Evolutionary conservation across 2,113 vertebrate species (phyloP), one percentile per base, ranked within the genome.

Genomic region (Rhineura floridana): DNA sequence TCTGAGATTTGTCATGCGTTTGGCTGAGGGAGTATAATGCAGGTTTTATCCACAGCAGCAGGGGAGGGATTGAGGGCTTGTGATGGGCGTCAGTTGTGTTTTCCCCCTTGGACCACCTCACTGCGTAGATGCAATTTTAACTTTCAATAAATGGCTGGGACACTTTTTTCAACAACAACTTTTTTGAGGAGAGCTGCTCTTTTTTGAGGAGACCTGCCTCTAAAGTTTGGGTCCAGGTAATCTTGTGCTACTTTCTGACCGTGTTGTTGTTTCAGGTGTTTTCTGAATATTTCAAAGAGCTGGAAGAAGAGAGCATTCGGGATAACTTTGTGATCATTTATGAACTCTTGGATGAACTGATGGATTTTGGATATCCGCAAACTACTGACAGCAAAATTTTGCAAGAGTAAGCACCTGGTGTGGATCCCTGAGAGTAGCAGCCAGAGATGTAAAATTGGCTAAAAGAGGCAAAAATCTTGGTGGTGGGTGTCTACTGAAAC

Each of bases 321-420:
- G 99, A 99, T 95, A 99, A 99, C 91, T 99, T 99, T 84, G 99
- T 99, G 87, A 99, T 99, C 95, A 99, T 99, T 96, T 99, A 99
- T 30, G 99, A 99, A 95, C 97, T 99, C 87, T 96, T 99, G 96
- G 99, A 99, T 39, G 99, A 99, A 94, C 96, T 99, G 91, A 99
- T 99, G 99, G 99, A 99, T 95, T 99, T 99, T 69, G 99, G 99
- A 46, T 99, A 98, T 89, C 99, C 99, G 1, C 99, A 99, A 94
- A 99, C 99, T 86, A 99, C 99, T 0, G 99, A 99, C 92, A 99
- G 99, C 97, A 99, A 99, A 95, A 99, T 99, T 91, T 96, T 99
- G 78, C 99, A 99, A 97, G 99, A 99, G 99, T 99, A 94, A 98
- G 98, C 98, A 89, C 33, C 12, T 30, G 36, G 23, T 30, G 12